Evolutionary conservation across 2,797 vertebrate species (phyloP), one percentile per base, ranked within the genome.

Genomic region (Enoplosus armatus): DNA sequence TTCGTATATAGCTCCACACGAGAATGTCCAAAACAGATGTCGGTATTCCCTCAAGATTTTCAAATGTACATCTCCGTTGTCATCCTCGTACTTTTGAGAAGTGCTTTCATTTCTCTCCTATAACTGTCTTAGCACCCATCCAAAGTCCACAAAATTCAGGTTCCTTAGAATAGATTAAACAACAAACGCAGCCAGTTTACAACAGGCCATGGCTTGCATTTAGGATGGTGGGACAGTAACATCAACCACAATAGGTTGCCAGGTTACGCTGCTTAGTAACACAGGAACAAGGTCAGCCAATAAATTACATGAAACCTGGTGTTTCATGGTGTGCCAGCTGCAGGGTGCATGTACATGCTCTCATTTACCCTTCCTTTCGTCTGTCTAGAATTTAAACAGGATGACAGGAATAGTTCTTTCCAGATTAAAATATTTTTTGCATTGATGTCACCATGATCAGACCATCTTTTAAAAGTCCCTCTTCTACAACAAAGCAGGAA

Each of bases 191-290:
- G 69, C 12, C 37, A 35, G 53, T 72, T 55, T 31, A 48, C 61
- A 75, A 54, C 50, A 43, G 33, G 48, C 37, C 9, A 37, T 60
- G 51, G 51, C 22, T 54, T 75, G 45, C 22, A 8, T 80, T 78
- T 65, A 37, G 50, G 58, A 60, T 51, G 50, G 26, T 47, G 59
- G 62, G 65, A 56, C 55, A 76, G 51, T 81, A 45, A 85, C 79
- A 83, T 68, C 35, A 75, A 56, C 71, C 53, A 73, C 71, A 83
- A 29, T 71, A 53, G 22, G 86, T 91, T 90, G 85, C 86, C 89
- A 85, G 72, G 82, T 75, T 55, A 37, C 80, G 73, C 85, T 91
- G 89, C 93, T 93, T 84, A 89, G 93, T 88, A 91, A 93, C 91
- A 85, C 60, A 80, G 60, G 66, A 82, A 88, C 85, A 90, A 84